Evolutionary conservation across 2,797 vertebrate genomes (phyloP).

Genomic region (Delichon dasypus): DNA sequence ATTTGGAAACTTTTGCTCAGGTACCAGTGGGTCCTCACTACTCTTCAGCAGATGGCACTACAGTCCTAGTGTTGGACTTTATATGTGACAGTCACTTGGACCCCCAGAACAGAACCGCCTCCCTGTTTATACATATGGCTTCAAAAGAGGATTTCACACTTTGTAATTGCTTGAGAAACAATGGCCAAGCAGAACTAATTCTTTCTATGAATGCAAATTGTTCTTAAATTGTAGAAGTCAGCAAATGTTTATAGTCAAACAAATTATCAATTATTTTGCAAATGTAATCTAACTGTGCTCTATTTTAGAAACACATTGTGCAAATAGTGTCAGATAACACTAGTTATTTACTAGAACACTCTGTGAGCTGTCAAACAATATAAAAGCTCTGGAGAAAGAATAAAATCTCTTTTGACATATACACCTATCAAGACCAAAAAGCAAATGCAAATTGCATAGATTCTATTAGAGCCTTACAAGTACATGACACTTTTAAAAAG

Average conservation of each 20-base stretch:
- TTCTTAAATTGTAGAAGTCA: not conserved
- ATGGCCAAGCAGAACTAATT: not conserved
- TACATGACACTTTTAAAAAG: not conserved
- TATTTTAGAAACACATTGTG: not conserved
- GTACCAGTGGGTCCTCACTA: not conserved
- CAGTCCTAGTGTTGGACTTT: constrained; percentile 38
- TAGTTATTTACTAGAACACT: not conserved
- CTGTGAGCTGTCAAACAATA: not conserved
- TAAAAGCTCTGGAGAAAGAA: not conserved
- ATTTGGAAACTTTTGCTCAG: not conserved
- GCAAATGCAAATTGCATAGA: not conserved
- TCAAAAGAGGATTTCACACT: not conserved
- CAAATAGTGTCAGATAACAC: not conserved
- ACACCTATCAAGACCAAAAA: not conserved
- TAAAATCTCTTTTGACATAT: not conserved
- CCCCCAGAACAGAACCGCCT: not conserved
- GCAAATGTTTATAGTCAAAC: not conserved
- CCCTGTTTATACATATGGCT: not conserved
- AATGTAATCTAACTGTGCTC: not conserved
- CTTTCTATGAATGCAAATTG: not conserved
- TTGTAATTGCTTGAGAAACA: not conserved
- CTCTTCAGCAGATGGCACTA: constrained; percentile 76
- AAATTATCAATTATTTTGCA: not conserved
- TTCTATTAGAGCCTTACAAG: not conserved
- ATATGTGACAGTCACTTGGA: not conserved